Percentiles rank a stretch among this genome's conserved stretches.
phyloP scores from a whole-genome alignment of 2,113 vertebrate genomes.

The Pseudois nayaur region DNA sequence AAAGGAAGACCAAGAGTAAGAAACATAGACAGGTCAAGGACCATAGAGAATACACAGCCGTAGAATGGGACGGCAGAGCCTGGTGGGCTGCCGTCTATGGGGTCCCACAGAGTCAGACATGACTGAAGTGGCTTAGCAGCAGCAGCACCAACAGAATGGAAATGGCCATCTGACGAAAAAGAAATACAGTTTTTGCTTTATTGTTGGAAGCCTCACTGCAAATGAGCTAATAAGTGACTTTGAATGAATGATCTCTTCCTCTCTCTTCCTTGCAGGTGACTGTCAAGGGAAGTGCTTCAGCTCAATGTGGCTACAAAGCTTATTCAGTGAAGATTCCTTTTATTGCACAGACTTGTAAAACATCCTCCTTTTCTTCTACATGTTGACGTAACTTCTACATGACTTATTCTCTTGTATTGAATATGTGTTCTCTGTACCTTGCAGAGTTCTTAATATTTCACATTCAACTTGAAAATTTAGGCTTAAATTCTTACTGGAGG shows the following conservation, averaged over 20 bases:
- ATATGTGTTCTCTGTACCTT: neutral
- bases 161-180: neutral
- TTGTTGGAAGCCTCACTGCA: neutral
- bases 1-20: neutral
- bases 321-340: neutral
- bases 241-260: neutral
- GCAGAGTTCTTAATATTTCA: neutral
- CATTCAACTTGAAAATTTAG: neutral
- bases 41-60: neutral
- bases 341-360: neutral
- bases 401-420: neutral
- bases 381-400: neutral
- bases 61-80: neutral
- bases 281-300: neutral
- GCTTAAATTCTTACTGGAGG: neutral
- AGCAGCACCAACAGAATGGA: too few species aligned
- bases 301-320: neutral
- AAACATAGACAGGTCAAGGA: too few species aligned
- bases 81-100: fast-evolving
- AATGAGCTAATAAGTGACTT: neutral
- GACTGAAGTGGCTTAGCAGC: too few species aligned
- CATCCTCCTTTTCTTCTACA: neutral
- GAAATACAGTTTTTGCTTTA: neutral
- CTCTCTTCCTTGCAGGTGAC: neutral
- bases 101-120: too few species aligned